Evolutionary conservation across 1,140 invertebrate species (phyloP), one percentile per base, ranked within the genome.

Genomic region (Manduca sexta): DNA sequence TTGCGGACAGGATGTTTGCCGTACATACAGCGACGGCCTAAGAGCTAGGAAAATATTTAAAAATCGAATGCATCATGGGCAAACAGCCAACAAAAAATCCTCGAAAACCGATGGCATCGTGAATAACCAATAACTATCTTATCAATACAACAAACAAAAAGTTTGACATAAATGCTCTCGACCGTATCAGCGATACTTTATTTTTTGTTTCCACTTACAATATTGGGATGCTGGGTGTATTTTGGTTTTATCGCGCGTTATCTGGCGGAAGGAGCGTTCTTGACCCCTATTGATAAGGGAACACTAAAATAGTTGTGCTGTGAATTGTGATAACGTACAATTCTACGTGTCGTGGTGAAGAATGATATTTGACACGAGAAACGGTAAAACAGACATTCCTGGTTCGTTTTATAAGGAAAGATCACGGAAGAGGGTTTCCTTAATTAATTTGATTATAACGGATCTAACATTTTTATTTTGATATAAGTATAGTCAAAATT

Each of bases 231-330:
- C 79, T 80, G 79, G 42, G 55, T 51, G 49, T 50, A 49, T 67
- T 72, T 66, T 45, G 49, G 43, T 31, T 18, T 64, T 64, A 64
- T 60, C 57, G 42, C 53, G 34, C 29, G 50, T 55, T 68, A 69
- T 69, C 72, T 50, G 54, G 63, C 75, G 77, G 79, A 83, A 78
- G 74, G 70, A 75, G 64, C 72, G 77, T 72, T 83, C 79, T 83
- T 83, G 79, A 81, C 77, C 76, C 72, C 68, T 45, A 56, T 52
- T 69, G 78, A 79, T 79, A 79, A 71, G 33, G 43, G 16, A 48
- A 33, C 48, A 69, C 64, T 40, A 37, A 75, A 73, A 78, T 78
- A 78, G 57, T 62, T 58, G 13, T 56, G n/a, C 17, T n/a, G n/a
- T n/a, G n/a, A n/a, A n/a, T n/a, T n/a, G n/a, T n/a, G 57, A 59